These are phyloP conservation scores for Gambusia holbrooki DNA, from an alignment of 2,113 vertebrate species.

Conservation along the genomic window DNA sequence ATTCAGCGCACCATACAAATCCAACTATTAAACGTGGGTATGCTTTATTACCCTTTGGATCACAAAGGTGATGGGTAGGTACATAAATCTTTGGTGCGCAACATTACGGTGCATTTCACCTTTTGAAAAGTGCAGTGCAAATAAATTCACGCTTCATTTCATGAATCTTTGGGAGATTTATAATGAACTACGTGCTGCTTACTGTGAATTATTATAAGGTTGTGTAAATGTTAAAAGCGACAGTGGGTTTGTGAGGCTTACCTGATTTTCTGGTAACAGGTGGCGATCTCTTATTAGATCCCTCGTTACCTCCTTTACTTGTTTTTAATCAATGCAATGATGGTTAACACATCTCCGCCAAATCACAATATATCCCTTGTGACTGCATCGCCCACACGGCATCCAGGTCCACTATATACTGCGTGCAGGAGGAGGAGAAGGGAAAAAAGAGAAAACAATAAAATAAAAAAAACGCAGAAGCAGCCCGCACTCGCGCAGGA, in stretches of 20 bases:
- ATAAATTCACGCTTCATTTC: constrained; percentile 24
- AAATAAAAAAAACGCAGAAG: constrained; percentile 14
- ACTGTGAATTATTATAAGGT: constrained; percentile 5
- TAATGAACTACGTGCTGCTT: constrained; percentile 33
- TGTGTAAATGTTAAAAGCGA: constrained; percentile 16
- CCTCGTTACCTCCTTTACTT: constrained; percentile 40
- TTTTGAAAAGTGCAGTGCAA: constrained; percentile 52
- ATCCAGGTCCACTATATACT: constrained; percentile 68
- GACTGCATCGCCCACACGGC: constrained; percentile 77
- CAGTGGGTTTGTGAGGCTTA: constrained; percentile 58
- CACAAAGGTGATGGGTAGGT: constrained; percentile 24
- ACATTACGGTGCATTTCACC: constrained; percentile 15
- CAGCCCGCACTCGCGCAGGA: constrained; percentile 10
- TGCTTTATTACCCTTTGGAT: constrained; percentile 35
- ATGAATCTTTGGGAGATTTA: constrained; percentile 17
- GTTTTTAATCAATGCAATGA: constrained; percentile 64
- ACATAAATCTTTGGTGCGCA: constrained; percentile 39
- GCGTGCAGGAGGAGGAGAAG: constrained; percentile 24
- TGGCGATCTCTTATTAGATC: constrained; percentile 70
- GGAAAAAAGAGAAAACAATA: not conserved
- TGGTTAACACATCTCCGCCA: constrained; percentile 67
- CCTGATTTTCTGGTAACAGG: constrained; percentile 81
- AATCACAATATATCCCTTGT: constrained; percentile 77
- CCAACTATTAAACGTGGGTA: constrained; percentile 14
- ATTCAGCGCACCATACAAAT: constrained; percentile 25